Evolutionary conservation across 2,113 vertebrate species (phyloP), one percentile per base, ranked within the genome.

Genomic region (Candoia aspera): DNA sequence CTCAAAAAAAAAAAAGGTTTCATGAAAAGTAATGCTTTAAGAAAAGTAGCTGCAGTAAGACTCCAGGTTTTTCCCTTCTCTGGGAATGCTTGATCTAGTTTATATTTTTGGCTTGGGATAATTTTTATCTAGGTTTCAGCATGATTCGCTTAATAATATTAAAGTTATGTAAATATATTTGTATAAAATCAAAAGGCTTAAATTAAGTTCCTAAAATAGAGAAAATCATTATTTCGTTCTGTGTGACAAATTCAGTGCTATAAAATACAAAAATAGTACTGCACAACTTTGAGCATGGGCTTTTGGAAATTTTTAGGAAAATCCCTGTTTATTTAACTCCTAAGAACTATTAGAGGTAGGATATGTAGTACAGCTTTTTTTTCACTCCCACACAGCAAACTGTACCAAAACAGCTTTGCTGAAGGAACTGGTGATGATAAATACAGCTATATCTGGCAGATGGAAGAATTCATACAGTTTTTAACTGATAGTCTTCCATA

Each of bases 1-100:
- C 97, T 60, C 94, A 93, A 93, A 92, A 95, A 91, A 92, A 73
- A 68, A 93, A 95, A 92, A 92, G 88, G 8, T 91, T 94, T 96
- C 64, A 86, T 68, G 90, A 93, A 94, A 96, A 91, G 86, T 95
- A 93, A 88, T 79, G 91, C 93, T 73, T 93, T 94, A 94, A 94
- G 94, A 93, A 94, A 94, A 13, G 49, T 64, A 84, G 83, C 54
- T 46, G 19, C n/a, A 85, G 73, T 49, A 88, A 93, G 49, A 91
- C 5, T 12, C 17, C 11, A 85, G 73, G 86, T 60, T 49, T 55
- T 54, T 6, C 53, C 13, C 90, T 57, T 57, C 37, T 91, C 37
- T 15, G 68, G 21, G 24, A 79, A 57, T 86, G 59, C 79, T 85
- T 89, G 33, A 89, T 60, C 49, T 54, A 58, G 12, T 91, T 91